Percentiles rank a stretch among this genome's conserved stretches.
Evolutionary conservation across 2,888 invertebrate genomes (phyloP).

Genomic region (Spisula solida): DNA sequence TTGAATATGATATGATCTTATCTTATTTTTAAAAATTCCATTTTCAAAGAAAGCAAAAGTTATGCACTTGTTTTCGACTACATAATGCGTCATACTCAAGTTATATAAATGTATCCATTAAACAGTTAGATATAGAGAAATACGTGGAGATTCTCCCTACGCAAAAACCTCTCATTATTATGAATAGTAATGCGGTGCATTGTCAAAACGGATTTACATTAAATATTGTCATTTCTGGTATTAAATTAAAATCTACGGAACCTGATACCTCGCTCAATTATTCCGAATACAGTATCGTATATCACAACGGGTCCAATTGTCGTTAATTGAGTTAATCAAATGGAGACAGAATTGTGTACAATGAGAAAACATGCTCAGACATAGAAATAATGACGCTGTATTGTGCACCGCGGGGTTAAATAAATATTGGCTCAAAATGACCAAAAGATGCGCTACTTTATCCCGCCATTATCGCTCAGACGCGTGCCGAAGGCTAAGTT

Average conservation of each 20-base stretch:
- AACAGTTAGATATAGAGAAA: neutral
- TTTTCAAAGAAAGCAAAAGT: slow-evolving; percentile 10
- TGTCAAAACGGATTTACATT: slow-evolving; percentile 17
- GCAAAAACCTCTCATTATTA: neutral
- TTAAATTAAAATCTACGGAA: slow-evolving; percentile 47
- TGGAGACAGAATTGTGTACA: slow-evolving; percentile 5
- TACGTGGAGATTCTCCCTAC: neutral
- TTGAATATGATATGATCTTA: neutral
- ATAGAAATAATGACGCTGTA: slow-evolving; percentile 25
- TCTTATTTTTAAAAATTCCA: neutral
- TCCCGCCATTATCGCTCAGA: neutral
- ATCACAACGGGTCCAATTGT: slow-evolving; percentile 35
- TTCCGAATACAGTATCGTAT: slow-evolving; percentile 45
- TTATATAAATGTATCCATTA: neutral
- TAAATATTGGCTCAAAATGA: slow-evolving; percentile 44
- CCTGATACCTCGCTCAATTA: slow-evolving; percentile 51
- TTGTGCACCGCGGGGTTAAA: slow-evolving; percentile 26
- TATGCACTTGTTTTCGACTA: neutral
- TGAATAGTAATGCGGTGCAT: slow-evolving; percentile 1
- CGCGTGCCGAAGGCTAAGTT: slow-evolving; percentile 34
- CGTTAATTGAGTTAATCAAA: slow-evolving; percentile 54
- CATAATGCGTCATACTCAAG: neutral
- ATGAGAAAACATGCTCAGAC: slow-evolving; percentile 15
- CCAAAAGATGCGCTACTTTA: slow-evolving; percentile 21
- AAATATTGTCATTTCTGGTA: slow-evolving; percentile 35